phyloP scores from a whole-genome alignment of 1,140 invertebrate genomes.

The Zaprionus tsacasi region DNA sequence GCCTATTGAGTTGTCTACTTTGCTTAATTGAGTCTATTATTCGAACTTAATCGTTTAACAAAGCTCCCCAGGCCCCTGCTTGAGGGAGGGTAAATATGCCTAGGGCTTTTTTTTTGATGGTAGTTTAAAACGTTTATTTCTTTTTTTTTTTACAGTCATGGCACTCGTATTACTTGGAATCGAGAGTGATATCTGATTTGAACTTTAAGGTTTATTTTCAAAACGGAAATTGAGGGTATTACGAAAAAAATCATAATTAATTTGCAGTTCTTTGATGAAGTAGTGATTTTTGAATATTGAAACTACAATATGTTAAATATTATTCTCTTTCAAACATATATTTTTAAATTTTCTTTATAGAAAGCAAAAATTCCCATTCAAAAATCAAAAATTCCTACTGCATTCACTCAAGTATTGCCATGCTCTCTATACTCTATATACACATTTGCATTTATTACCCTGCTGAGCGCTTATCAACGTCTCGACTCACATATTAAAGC shows the following conservation, averaged over 20 bases:
- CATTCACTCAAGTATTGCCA: background rate
- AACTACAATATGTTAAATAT: too few relatives aligned
- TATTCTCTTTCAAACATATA: too few relatives aligned
- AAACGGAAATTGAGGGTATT: too few relatives aligned
- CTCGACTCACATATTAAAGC: constrained; percentile 36
- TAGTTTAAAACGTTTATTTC: background rate
- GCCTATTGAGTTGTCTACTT: constrained; percentile 75
- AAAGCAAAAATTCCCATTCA: background rate
- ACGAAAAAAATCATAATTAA: too few relatives aligned
- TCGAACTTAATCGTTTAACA: constrained; percentile 70
- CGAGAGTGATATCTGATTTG: too few relatives aligned
- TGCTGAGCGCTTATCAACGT: constrained; percentile 33
- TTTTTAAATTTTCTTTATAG: too few relatives aligned
- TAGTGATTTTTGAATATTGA: too few relatives aligned
- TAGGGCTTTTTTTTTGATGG: constrained; percentile 12
- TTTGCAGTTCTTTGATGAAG: too few relatives aligned
- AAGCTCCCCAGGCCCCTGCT: constrained; percentile 20
- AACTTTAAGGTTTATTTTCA: background rate
- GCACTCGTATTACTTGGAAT: background rate
- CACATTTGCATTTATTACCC: constrained; percentile 16
- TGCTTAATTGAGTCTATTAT: constrained; percentile 76
- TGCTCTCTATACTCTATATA: background rate
- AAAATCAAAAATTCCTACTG: background rate
- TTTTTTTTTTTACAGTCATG: constrained; percentile 8
- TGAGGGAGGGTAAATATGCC: constrained; percentile 18